Evolutionary conservation across 2,113 vertebrate species (phyloP), one percentile per base, ranked within the genome.

Genomic region (Heterotilapia buettikoferi): DNA sequence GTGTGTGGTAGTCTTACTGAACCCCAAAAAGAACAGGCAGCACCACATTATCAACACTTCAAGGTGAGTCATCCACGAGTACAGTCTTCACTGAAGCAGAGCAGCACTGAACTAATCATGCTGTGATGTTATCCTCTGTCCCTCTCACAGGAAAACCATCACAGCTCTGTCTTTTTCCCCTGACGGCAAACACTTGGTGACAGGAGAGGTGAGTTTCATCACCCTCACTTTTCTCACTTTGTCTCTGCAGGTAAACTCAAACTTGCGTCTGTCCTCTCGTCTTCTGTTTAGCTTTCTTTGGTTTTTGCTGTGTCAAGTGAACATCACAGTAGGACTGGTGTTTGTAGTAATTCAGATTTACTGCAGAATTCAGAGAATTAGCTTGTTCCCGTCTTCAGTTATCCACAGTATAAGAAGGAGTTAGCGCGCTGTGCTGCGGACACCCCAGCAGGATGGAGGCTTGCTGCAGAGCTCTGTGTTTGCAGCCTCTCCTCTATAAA

Each of bases 141-240:
- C 92, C 86, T 29, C 73, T 94, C 92, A 50, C 90, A 99, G 99
- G 93, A 99, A 99, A 95, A 97, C 98, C 80, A 98, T 99, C 95
- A 99, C 98, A 8, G 97, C 99, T 54, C 94, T 99, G 71, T 97
- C 97, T 59, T 99, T 99, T 93, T 99, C 98, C 87, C 97, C 98
- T 24, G 98, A 99, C 95, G 99, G 99, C 86, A 98, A 97, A 92
- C 97, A 98, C 86, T 91, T 99, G 96, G 98, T 98, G 96, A 99
- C 99, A 52, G 99, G 99, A 96, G 99, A 99, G 98, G 99, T 98
- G 93, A 98, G 97, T 83, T n/a, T 78, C 9, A 9, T n/a, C 9
- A 3, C 76, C n/a, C 9, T 14, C 26, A 9, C 13, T 52, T 73
- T 8, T 31, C 36, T 24, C 6, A 26, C 71, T 45, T 38, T 54